Percentiles rank a stretch among this genome's conserved stretches.
Evolutionary conservation across 92 coral and sea anemone genomes (phyloP).

Genomic region (Meandrina meandrites): DNA sequence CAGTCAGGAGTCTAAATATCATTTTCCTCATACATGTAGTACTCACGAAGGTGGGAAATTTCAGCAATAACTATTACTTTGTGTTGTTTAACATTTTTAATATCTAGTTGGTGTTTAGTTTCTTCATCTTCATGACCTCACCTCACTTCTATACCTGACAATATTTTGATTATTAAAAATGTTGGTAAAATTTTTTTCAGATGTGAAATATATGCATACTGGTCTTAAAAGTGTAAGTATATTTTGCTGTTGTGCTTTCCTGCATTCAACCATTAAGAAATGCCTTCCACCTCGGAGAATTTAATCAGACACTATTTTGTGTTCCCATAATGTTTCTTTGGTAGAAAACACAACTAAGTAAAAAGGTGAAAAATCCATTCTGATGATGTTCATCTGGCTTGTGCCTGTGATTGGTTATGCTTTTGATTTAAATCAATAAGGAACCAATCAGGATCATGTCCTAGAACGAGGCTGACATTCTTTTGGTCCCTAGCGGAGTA

Average conservation of each 20-base stretch:
- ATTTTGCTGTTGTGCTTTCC: not conserved
- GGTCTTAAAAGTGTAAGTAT: conserved; percentile 93
- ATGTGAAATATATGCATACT: conserved; percentile 96
- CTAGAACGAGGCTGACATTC: not conserved
- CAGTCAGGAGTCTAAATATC: not conserved
- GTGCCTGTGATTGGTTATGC: not conserved
- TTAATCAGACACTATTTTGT: not conserved
- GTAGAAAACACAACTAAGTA: not conserved
- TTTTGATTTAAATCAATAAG: not conserved
- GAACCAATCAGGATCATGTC: not conserved
- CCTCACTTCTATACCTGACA: too few relatives aligned
- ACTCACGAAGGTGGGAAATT: too few relatives aligned
- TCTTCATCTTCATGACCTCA: not conserved
- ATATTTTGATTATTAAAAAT: too few relatives aligned
- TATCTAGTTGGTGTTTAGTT: not conserved
- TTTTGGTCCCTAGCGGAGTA: too few relatives aligned
- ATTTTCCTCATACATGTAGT: not conserved
- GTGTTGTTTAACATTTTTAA: not conserved
- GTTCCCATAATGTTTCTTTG: not conserved
- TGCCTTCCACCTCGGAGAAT: not conserved
- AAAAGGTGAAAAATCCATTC: not conserved
- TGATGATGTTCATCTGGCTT: not conserved
- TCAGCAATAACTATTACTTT: not conserved
- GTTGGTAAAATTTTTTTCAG: too few relatives aligned
- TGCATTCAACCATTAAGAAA: not conserved